Percentiles rank a stretch among this genome's conserved stretches.
These are phyloP conservation scores for Toxostoma redivivum DNA, from an alignment of 2,113 vertebrate genomes.

Conservation along the genomic window DNA sequence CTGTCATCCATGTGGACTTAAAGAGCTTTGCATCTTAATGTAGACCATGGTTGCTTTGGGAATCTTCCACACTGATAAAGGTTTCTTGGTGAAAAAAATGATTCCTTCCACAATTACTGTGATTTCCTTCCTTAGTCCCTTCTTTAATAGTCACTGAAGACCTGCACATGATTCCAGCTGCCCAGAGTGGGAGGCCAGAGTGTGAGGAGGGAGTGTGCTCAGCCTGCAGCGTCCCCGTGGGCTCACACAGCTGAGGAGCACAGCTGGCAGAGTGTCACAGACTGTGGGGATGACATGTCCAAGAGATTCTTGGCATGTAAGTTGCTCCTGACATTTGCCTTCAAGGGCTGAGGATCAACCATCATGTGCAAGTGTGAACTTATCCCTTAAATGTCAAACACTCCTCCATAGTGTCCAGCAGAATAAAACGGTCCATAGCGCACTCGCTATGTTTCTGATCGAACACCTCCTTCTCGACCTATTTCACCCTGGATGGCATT, in stretches of 20 bases:
- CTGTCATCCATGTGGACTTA: background rate
- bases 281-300: background rate
- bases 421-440: background rate
- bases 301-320: background rate
- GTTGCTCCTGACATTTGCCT: background rate
- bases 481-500: background rate
- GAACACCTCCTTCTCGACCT: background rate
- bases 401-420: background rate
- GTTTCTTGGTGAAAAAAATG: rapidly evolving
- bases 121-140: background rate
- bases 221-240: background rate
- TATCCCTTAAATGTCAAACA: background rate
- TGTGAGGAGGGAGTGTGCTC: background rate
- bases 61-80: background rate
- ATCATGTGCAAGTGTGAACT: background rate
- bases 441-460: background rate
- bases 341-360: background rate
- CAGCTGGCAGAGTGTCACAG: background rate
- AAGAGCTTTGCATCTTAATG: background rate
- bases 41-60: background rate
- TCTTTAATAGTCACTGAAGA: background rate
- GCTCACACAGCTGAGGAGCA: background rate
- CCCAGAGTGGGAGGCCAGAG: background rate
- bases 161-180: background rate
- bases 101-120: background rate